Percentiles rank a stretch among this genome's conserved stretches.
These are phyloP conservation scores for Metaphire vulgaris DNA, from an alignment of 1,140 invertebrate species.

Conservation along the genomic window DNA sequence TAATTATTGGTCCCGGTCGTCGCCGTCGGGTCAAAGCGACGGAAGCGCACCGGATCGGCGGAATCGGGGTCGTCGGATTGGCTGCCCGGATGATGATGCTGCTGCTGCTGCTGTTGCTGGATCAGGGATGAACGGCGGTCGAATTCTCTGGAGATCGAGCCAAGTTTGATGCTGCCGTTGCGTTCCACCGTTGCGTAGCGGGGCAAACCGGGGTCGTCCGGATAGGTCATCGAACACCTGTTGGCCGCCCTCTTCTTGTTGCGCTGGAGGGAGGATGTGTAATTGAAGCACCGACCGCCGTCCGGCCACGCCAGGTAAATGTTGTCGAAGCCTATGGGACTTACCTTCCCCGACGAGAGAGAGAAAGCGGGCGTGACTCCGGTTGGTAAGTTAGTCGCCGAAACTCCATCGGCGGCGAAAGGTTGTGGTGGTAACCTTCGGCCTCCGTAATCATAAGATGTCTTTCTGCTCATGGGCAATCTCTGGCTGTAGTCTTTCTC, in stretches of 20 bases:
- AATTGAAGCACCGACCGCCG: background rate
- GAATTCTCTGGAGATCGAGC: background rate
- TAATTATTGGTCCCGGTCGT: background rate
- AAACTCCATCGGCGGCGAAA: too few relatives aligned
- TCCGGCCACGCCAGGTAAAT: background rate
- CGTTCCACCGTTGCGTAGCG: background rate
- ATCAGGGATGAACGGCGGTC: background rate
- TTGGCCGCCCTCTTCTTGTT: background rate
- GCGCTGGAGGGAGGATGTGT: background rate
- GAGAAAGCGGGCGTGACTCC: background rate
- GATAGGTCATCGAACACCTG: background rate
- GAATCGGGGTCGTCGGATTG: background rate
- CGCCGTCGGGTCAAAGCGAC: too few relatives aligned
- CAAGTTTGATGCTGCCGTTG: background rate
- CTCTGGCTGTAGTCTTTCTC: background rate
- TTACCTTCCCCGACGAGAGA: background rate
- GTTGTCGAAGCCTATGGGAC: background rate
- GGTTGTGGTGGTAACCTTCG: too few relatives aligned
- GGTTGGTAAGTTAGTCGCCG: background rate
- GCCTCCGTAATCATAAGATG: too few relatives aligned
- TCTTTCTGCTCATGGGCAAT: background rate
- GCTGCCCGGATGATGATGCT: background rate
- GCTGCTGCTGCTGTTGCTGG: background rate
- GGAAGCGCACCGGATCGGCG: background rate
- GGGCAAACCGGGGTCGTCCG: background rate